Percentiles rank a stretch among this genome's conserved stretches.
These are phyloP conservation scores for Bugulina stolonifera DNA, from an alignment of 2,888 invertebrate species.

Conservation along the genomic window DNA sequence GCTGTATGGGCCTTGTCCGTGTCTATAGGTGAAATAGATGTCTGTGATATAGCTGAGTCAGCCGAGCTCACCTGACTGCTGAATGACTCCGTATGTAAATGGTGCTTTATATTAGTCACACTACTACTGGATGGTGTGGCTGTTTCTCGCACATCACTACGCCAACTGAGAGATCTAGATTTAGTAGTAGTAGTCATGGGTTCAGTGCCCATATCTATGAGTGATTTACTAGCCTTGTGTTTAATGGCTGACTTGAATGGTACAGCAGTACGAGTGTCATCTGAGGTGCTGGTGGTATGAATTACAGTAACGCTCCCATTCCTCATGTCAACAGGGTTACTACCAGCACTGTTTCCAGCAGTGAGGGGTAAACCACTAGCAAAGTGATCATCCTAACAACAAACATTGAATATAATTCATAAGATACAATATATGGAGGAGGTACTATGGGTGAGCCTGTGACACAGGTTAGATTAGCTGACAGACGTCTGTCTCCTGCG, in stretches of 20 bases:
- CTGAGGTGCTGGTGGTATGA: neutral
- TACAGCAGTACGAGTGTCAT: neutral
- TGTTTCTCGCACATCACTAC: constrained; percentile 13
- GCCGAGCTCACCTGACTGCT: neutral
- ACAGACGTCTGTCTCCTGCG: too few relatives aligned
- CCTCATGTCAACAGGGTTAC: neutral
- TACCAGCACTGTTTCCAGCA: too few relatives aligned
- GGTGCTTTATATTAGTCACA: neutral
- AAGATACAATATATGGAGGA: too few relatives aligned
- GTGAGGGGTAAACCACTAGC: too few relatives aligned
- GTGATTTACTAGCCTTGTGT: constrained; percentile 15
- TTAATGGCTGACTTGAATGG: constrained; percentile 15
- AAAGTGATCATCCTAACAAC: neutral
- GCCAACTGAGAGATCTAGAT: constrained; percentile 12
- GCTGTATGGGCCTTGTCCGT: neutral
- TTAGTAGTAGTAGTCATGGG: neutral
- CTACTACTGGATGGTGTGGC: neutral
- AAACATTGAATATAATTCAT: too few relatives aligned
- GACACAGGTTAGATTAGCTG: too few relatives aligned
- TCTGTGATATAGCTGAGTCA: constrained; percentile 22
- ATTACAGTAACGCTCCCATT: neutral
- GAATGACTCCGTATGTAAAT: neutral
- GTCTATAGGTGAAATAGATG: constrained; percentile 22
- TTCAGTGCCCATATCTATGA: constrained; percentile 2
- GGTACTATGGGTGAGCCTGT: too few relatives aligned